phyloP scores from a whole-genome alignment of 2,888 invertebrate genomes.

The Coronaproctus castanopsis region DNA sequence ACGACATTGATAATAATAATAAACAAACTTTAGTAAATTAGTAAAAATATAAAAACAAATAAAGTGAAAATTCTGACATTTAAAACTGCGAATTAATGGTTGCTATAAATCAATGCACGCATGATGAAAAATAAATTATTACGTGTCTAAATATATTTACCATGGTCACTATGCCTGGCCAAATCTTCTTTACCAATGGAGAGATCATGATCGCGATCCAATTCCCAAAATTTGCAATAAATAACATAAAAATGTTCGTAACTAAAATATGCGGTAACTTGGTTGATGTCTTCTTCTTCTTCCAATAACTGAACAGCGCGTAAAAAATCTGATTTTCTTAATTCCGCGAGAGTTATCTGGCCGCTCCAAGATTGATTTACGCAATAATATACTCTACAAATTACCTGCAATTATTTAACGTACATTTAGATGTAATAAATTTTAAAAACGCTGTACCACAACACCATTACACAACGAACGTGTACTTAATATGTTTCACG shows the following conservation, averaged over 20 bases:
- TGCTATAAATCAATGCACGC: too few species aligned
- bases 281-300: constrained; percentile 93
- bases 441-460: not conserved
- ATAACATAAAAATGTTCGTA: constrained; percentile 99
- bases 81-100: too few species aligned
- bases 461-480: too few species aligned
- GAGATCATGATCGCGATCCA: constrained; percentile 94
- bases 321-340: constrained; percentile 76
- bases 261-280: constrained; percentile 51
- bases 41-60: too few species aligned
- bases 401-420: constrained; percentile 44
- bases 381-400: constrained; percentile 91
- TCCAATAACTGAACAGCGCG: constrained; percentile 54
- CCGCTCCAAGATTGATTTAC: constrained; percentile 96
- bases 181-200: constrained; percentile 87
- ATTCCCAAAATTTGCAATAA: constrained; percentile 99
- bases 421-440: not conserved
- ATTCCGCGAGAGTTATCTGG: constrained; percentile 65
- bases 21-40: not conserved
- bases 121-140: too few species aligned
- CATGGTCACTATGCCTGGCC: constrained; percentile 85
- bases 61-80: too few species aligned
- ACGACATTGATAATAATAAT: constrained; percentile 24
- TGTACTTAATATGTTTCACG: too few species aligned
- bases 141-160: too few species aligned